Evolutionary conservation across 2,113 vertebrate species (phyloP).

Genomic region (Ptilonorhynchus violaceus): DNA sequence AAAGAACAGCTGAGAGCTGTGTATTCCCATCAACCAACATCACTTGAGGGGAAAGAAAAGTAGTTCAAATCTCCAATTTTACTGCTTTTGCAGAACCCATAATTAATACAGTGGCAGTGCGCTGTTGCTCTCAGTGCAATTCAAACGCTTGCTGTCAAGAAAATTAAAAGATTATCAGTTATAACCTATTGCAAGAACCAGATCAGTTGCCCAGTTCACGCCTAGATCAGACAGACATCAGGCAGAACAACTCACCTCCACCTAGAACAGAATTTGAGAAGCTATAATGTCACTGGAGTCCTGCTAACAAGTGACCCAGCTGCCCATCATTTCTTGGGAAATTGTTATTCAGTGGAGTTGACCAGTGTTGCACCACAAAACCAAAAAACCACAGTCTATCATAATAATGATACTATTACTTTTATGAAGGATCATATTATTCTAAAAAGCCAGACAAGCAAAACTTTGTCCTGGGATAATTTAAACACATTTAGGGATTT

Average conservation of each 20-base stretch:
- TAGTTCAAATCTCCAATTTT: not conserved
- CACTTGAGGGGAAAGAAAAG: not conserved
- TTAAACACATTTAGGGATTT: not conserved
- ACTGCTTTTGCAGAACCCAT: not conserved
- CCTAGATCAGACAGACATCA: not conserved
- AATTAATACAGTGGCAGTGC: not conserved
- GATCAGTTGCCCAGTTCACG: not conserved
- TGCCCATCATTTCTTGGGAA: not conserved
- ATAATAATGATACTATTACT: not conserved
- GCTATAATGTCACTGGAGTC: not conserved
- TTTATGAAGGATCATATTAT: not conserved
- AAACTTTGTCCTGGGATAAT: not conserved
- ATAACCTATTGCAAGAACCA: not conserved
- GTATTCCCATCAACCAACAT: not conserved
- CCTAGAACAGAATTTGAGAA: not conserved
- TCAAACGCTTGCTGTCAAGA: not conserved
- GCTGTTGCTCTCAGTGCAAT: not conserved
- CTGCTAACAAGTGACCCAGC: not conserved
- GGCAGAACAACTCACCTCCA: not conserved
- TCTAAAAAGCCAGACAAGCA: not conserved
- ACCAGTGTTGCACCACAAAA: not conserved
- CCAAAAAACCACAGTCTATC: not conserved
- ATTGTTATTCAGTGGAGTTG: not conserved
- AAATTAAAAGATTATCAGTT: not conserved
- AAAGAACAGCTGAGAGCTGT: fast-evolving